Conservation (phyloP, 1,140 invertebrate genomes). For the Proales similis region DNA sequence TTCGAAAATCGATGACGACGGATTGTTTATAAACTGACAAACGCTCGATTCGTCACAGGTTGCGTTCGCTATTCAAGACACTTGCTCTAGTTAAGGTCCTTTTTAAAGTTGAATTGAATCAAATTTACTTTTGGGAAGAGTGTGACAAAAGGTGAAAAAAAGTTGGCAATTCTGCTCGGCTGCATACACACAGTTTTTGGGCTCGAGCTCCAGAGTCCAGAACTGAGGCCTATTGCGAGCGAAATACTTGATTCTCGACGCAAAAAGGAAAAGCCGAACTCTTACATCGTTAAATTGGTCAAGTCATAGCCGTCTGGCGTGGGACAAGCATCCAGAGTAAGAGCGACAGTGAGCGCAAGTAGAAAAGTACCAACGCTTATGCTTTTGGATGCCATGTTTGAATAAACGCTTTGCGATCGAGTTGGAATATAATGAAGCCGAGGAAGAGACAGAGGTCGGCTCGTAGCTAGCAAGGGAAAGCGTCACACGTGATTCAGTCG, state of each 20-base stretch:
- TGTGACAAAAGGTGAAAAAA: constrained; percentile 35
- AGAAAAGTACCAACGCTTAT: background rate
- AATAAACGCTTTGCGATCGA: no score
- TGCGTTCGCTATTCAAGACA: background rate
- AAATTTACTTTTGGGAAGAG: constrained; percentile 2
- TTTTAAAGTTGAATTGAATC: background rate
- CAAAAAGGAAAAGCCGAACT: background rate
- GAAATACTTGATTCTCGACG: background rate
- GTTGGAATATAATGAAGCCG: no score
- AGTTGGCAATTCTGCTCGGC: constrained; percentile 2
- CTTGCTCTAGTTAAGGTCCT: background rate
- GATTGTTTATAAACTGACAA: constrained; percentile 2
- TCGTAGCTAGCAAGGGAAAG: no score
- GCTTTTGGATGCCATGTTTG: background rate
- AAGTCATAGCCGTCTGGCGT: constrained; percentile 23
- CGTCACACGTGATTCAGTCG: no score
- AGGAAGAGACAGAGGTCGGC: no score
- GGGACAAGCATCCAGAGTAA: background rate
- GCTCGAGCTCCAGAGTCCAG: constrained; percentile 17
- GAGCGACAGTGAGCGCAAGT: background rate
- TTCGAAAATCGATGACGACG: background rate
- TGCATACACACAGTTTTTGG: background rate
- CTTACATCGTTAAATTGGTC: constrained; percentile 18
- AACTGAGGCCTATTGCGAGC: background rate
- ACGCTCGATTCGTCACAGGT: constrained; percentile 21